Conservation (phyloP, 2,888 invertebrate species). For the Troglohyphantes excavatus region DNA sequence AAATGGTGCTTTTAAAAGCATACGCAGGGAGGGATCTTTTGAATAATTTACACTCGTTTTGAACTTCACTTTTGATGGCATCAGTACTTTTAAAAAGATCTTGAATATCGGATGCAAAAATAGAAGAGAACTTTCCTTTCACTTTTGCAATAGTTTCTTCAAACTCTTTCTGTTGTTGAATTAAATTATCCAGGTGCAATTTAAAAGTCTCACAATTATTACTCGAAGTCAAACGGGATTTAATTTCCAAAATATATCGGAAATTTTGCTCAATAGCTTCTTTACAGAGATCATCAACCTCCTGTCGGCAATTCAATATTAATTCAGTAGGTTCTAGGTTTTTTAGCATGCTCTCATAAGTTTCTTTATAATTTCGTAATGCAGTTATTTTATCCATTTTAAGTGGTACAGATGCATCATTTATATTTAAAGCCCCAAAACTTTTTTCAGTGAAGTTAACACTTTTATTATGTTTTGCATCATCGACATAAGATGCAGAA, state of each 20-base stretch:
- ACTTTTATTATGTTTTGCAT: neutral
- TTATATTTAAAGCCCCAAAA: too few species aligned
- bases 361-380: conserved; percentile 10
- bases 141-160: conserved; percentile 42
- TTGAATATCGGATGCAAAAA: conserved; percentile 27
- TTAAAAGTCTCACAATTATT: neutral
- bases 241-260: conserved; percentile 21
- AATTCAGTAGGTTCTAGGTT: conserved; percentile 36
- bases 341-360: neutral
- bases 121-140: conserved; percentile 28
- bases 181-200: conserved; percentile 34
- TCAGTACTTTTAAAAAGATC: conserved; percentile 44
- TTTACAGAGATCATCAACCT: conserved; percentile 3
- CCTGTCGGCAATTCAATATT: conserved; percentile 48
- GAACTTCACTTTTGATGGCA: conserved; percentile 6
- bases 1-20: conserved; percentile 47
- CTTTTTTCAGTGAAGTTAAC: too few species aligned
- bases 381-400: neutral
- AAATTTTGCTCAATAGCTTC: conserved; percentile 8
- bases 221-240: neutral
- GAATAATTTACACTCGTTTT: conserved; percentile 64
- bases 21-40: conserved; percentile 57
- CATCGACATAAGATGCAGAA: neutral
- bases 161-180: conserved; percentile 51
- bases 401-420: too few species aligned